Percentiles rank a stretch among this genome's conserved stretches.
Evolutionary conservation across 2,113 vertebrate genomes (phyloP).

Genomic region (Cheilinus undulatus): DNA sequence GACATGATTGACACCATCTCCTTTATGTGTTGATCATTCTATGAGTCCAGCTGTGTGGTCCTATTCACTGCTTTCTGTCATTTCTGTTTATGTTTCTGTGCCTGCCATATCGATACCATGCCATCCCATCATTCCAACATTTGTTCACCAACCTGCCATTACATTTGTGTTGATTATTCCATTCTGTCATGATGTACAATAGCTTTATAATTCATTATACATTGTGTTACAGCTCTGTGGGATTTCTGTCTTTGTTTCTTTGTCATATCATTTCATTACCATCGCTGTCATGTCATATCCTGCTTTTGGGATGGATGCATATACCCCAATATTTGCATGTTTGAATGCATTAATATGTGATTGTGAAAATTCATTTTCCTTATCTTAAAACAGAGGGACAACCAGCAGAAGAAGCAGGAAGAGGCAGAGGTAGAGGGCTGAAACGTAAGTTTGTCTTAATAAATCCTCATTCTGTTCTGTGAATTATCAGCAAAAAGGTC

Average conservation of each 20-base stretch:
- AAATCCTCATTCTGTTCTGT: not conserved
- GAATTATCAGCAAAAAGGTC: no score
- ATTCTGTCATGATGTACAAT: constrained; percentile 8
- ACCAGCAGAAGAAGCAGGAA: constrained; percentile 89
- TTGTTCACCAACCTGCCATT: constrained; percentile 1
- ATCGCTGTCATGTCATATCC: constrained; percentile 1
- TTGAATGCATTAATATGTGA: not conserved
- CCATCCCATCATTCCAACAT: constrained; percentile 25
- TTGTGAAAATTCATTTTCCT: constrained; percentile 7
- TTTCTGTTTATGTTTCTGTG: constrained; percentile 24
- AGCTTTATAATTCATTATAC: not conserved
- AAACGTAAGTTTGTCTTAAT: constrained; percentile 86
- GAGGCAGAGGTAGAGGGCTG: constrained; percentile 88
- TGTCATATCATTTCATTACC: constrained; percentile 16
- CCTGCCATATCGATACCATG: constrained; percentile 45
- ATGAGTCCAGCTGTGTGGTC: constrained; percentile 1
- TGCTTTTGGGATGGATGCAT: not conserved
- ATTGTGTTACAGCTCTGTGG: not conserved
- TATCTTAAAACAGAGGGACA: constrained; percentile 88
- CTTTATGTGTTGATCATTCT: constrained; percentile 14
- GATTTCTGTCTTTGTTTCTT: constrained; percentile 3
- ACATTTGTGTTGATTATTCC: not conserved
- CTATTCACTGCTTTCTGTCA: constrained; percentile 37
- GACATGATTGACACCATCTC: constrained; percentile 6
- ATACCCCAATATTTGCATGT: not conserved